phyloP scores from a whole-genome alignment of 2,113 vertebrate genomes.

The Grammomys dolichurus region DNA sequence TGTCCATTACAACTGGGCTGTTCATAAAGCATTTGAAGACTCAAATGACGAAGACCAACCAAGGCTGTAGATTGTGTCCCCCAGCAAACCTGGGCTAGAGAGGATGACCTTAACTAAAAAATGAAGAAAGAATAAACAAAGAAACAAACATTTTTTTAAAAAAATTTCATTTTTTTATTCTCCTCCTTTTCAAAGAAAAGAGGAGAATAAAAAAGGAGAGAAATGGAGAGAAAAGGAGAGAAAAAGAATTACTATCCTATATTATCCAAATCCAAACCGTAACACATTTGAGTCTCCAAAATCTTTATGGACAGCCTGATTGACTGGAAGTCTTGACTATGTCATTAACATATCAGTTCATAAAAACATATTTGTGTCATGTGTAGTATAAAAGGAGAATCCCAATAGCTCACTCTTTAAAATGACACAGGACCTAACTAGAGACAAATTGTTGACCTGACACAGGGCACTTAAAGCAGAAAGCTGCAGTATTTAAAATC shows the following conservation, averaged over 20 bases:
- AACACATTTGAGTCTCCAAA: too few relatives aligned
- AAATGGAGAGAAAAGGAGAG: neutral
- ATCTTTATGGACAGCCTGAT: neutral
- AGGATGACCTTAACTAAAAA: too few relatives aligned
- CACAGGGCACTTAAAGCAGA: neutral
- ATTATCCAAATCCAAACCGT: neutral
- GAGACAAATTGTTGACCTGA: neutral
- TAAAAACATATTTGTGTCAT: neutral
- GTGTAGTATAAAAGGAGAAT: neutral
- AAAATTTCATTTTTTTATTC: neutral
- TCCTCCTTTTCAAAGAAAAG: too few relatives aligned
- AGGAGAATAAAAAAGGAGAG: neutral
- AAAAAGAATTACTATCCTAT: neutral
- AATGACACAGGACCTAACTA: neutral
- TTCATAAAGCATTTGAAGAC: neutral
- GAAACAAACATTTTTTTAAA: neutral
- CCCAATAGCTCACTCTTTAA: neutral
- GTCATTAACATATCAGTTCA: neutral
- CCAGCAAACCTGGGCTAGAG: neutral
- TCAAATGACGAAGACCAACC: neutral
- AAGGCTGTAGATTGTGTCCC: neutral
- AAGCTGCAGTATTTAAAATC: too few relatives aligned
- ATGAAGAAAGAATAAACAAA: neutral
- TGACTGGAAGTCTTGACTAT: neutral
- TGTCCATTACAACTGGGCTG: neutral